Evolutionary conservation across 2,797 vertebrate species (phyloP), one percentile per base, ranked within the genome.

Genomic region (Ciconia nigra): DNA sequence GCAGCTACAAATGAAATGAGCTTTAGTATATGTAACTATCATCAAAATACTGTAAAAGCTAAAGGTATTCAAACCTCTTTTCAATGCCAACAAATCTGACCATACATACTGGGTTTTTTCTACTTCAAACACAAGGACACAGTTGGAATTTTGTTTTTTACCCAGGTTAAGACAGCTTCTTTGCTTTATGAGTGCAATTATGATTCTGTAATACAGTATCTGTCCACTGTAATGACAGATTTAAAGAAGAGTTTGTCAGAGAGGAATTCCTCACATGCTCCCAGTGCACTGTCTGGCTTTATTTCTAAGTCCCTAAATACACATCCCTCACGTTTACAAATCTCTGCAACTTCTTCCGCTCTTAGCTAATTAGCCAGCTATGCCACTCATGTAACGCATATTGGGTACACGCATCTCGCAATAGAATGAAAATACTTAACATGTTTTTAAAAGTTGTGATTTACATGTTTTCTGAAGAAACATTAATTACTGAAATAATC

Each of bases 81-180:
- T 49, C 33, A 70, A 35, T 19, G 25, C 7, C 22, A 86, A 44
- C 4, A 31, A 39, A 46, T 62, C 29, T 79, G 39, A 67, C 33
- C 15, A 14, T 2, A 28, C 11, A 10, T 17, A 37, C 6, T 26
- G 20, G 0, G 0, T 0, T 49, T 78, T 67, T 80, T 22, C 44
- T 54, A 58, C 31, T 72, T 82, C 58, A 67, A 78, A 82, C 8
- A 63, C 17, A 89, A 67, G 11, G 28, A 80, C 24, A 25, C 3
- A 41, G 28, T 28, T 74, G 13, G 11, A 47, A n/a, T 63, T 81
- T 72, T 63, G 5, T 8, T 85, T 66, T 66, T 84, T 39, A 25
- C 5, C 8, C 21, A 55, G 3, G 4, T 67, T 63, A 89, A 67
- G 44, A 20, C 8, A 63, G 5, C 8, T 67, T 88, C 28, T 90